Conservation (phyloP, 2,113 vertebrate species). For the Cricetomys ansorgei region DNA sequence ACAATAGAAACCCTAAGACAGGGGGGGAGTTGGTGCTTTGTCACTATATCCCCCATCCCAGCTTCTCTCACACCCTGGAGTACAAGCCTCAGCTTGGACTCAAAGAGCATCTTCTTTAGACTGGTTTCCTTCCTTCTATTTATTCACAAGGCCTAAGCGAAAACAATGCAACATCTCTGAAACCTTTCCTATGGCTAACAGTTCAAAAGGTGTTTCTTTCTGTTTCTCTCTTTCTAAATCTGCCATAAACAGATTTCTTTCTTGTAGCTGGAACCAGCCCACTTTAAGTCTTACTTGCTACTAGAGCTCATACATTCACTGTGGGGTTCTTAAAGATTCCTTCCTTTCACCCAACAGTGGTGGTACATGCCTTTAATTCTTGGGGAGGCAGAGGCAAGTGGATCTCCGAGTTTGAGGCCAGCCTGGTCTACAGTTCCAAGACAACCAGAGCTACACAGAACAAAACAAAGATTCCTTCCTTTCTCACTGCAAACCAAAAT, state of each 20-base stretch:
- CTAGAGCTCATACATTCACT: background rate
- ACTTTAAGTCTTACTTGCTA: slow-evolving; percentile 18
- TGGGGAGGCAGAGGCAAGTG: background rate
- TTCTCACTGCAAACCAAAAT: slow-evolving; percentile 49
- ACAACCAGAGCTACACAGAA: background rate
- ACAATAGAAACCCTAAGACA: too few species aligned
- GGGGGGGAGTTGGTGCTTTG: background rate
- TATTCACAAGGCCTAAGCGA: background rate
- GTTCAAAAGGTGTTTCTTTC: slow-evolving; percentile 48
- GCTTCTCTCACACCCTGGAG: background rate
- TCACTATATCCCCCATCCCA: background rate
- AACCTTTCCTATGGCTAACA: slow-evolving; percentile 63
- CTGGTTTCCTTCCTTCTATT: slow-evolving; percentile 61
- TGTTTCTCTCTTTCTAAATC: slow-evolving; percentile 1
- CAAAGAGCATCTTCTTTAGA: slow-evolving; percentile 44
- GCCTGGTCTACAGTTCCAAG: background rate
- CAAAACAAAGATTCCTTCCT: background rate
- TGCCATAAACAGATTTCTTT: slow-evolving; percentile 23
- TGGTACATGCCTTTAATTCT: background rate
- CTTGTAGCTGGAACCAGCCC: background rate
- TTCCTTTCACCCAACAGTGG: background rate
- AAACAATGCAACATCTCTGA: slow-evolving; percentile 46
- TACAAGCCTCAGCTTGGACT: slow-evolving; percentile 14
- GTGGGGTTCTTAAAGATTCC: background rate
- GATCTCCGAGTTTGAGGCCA: background rate